phyloP scores from a whole-genome alignment of 2,113 vertebrate species.

The Phylloscopus trochiloides region DNA sequence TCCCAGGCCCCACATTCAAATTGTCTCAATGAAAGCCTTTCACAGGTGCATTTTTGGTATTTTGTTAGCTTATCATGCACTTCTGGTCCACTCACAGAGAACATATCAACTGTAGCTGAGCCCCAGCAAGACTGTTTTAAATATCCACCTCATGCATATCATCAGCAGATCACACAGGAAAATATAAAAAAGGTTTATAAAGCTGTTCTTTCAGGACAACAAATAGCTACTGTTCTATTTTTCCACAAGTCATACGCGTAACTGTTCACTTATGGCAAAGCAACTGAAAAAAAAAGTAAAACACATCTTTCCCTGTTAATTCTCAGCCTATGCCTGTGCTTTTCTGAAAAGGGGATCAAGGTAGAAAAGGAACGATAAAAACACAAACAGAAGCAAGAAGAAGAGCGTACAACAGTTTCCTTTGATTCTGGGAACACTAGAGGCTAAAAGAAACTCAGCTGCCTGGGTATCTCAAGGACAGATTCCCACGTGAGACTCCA shows the following conservation, averaged over 20 bases:
- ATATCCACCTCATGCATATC: not conserved
- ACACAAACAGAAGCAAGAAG: not conserved
- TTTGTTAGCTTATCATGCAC: not conserved
- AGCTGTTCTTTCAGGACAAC: not conserved
- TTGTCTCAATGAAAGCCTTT: not conserved
- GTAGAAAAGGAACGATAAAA: not conserved
- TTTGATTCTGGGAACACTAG: slow-evolving; percentile 35
- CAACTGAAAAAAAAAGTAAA: not conserved
- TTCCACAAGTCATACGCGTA: not conserved
- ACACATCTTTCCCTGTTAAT: not conserved
- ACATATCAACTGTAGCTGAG: not conserved
- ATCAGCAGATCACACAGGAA: not conserved
- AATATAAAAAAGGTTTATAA: not conserved
- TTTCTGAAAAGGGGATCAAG: not conserved
- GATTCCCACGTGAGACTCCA: slow-evolving; percentile 67
- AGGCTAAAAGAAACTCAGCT: slow-evolving; percentile 27
- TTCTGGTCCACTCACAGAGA: not conserved
- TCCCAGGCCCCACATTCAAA: not conserved
- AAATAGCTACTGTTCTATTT: not conserved
- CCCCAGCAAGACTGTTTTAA: not conserved
- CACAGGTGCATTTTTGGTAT: not conserved
- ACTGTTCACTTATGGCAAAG: not conserved
- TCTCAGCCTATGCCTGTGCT: not conserved
- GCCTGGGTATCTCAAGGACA: slow-evolving; percentile 75
- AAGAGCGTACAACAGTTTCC: not conserved